A percentile compares a stretch with the other conserved stretches of the same genome.
Conservation (phyloP, 2,888 invertebrate species). For the Rhimphoctona megacephalus region DNA sequence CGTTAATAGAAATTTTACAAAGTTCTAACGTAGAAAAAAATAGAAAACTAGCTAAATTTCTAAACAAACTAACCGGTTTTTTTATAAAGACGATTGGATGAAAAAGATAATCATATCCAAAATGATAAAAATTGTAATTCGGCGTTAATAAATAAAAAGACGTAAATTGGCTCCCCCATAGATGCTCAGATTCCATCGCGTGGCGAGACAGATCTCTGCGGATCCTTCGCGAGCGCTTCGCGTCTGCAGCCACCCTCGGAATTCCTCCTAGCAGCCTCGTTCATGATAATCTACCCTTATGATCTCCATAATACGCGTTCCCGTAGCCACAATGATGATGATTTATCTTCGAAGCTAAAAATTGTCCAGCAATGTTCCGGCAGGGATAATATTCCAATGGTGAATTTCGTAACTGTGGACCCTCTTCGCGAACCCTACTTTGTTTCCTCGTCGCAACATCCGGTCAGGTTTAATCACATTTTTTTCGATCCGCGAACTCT, state of each 20-base stretch:
- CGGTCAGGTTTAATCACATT: slow-evolving; percentile 37
- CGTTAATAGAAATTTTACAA: not conserved
- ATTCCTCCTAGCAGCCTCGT: not conserved
- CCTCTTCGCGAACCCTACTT: slow-evolving; percentile 22
- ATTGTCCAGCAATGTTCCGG: slow-evolving; percentile 86
- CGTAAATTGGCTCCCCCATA: too few relatives aligned
- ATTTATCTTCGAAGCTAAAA: slow-evolving; percentile 87
- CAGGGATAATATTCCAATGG: slow-evolving; percentile 86
- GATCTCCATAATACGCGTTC: slow-evolving; percentile 79
- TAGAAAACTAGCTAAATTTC: not conserved
- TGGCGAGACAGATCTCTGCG: not conserved
- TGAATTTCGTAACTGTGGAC: slow-evolving; percentile 71
- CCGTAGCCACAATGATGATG: slow-evolving; percentile 87
- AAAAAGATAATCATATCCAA: not conserved
- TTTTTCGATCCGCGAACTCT: slow-evolving; percentile 74
- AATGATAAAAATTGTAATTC: not conserved
- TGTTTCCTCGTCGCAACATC: slow-evolving; percentile 34
- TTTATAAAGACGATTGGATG: not conserved
- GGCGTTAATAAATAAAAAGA: not conserved
- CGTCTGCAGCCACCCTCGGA: not conserved
- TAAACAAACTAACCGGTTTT: not conserved
- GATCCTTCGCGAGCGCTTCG: slow-evolving; percentile 16
- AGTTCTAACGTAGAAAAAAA: not conserved
- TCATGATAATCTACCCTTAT: slow-evolving; percentile 68
- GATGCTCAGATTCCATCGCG: slow-evolving; percentile 5